These are phyloP conservation scores for Setophaga petechia DNA, from an alignment of 2,113 vertebrate species.

Conservation along the genomic window DNA sequence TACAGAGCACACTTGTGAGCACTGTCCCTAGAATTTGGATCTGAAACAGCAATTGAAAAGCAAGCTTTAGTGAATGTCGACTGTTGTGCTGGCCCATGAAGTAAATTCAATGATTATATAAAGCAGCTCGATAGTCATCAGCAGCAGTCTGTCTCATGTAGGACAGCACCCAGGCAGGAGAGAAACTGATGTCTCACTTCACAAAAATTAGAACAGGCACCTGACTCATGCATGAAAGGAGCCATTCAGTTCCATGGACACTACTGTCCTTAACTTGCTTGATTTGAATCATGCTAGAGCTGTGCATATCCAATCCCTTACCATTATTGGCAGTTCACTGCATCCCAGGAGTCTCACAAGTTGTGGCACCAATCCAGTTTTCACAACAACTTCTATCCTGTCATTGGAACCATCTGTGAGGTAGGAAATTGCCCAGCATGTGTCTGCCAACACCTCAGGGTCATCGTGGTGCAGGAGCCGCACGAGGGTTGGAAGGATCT, in stretches of 20 bases:
- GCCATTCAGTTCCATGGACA: neutral
- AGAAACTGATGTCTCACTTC: neutral
- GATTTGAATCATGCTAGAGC: neutral
- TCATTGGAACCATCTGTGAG: slow-evolving; percentile 91
- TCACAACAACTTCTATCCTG: slow-evolving; percentile 90
- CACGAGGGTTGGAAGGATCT: slow-evolving; percentile 86
- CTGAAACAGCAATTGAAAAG: neutral
- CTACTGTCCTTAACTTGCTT: neutral
- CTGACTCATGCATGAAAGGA: neutral
- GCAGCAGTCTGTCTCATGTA: neutral
- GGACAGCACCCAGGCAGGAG: neutral
- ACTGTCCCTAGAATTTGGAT: neutral
- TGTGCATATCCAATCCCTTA: slow-evolving; percentile 45
- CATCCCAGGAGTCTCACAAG: slow-evolving; percentile 86
- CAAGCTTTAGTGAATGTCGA: neutral
- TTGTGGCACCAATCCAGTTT: slow-evolving; percentile 84
- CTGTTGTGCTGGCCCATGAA: neutral
- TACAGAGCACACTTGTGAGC: neutral
- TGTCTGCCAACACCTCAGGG: slow-evolving; percentile 84
- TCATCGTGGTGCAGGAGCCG: slow-evolving; percentile 84
- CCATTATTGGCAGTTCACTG: slow-evolving; percentile 85
- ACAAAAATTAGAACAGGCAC: neutral
- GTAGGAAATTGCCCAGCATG: slow-evolving; percentile 93
- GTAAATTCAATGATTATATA: neutral
- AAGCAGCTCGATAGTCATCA: neutral